A percentile compares a stretch with the other conserved stretches of the same genome.
Evolutionary conservation across 1,140 invertebrate species (phyloP).

Genomic region (Euglossa dilemma): DNA sequence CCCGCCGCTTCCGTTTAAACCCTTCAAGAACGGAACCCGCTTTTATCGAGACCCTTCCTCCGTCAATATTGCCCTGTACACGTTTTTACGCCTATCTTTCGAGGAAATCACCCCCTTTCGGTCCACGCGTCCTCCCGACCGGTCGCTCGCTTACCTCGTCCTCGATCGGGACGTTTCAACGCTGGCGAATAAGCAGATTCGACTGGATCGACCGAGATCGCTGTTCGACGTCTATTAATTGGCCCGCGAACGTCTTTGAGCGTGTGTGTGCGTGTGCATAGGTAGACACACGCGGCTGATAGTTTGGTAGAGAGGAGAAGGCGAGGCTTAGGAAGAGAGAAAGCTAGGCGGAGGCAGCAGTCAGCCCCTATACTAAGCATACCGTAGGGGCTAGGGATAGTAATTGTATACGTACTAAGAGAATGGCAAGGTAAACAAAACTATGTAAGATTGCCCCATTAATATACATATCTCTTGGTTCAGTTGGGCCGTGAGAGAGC

Average conservation of each 20-base stretch:
- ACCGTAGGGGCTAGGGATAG: constrained; percentile 73
- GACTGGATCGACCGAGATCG: background rate
- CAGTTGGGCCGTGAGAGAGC: constrained; percentile 74
- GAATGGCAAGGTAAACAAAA: constrained; percentile 84
- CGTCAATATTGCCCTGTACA: constrained; percentile 41
- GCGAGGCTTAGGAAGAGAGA: background rate
- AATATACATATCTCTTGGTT: constrained; percentile 83
- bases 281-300: background rate
- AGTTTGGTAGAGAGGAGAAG: constrained; percentile 37
- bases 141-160: background rate
- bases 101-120: constrained; percentile 8
- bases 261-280: background rate
- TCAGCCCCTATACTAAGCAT: constrained; percentile 58
- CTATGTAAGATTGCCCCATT: constrained; percentile 84
- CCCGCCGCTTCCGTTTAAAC: constrained; percentile 56
- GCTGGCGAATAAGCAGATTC: no score
- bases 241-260: constrained; percentile 23
- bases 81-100: constrained; percentile 28
- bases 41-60: constrained; percentile 56
- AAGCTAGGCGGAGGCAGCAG: background rate
- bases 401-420: constrained; percentile 82
- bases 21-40: constrained; percentile 65
- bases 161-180: no score
- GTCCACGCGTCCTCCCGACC: background rate
- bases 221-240: constrained; percentile 55